These are phyloP conservation scores for Patella pellucida DNA, from an alignment of 2,888 invertebrate species.

Conservation along the genomic window DNA sequence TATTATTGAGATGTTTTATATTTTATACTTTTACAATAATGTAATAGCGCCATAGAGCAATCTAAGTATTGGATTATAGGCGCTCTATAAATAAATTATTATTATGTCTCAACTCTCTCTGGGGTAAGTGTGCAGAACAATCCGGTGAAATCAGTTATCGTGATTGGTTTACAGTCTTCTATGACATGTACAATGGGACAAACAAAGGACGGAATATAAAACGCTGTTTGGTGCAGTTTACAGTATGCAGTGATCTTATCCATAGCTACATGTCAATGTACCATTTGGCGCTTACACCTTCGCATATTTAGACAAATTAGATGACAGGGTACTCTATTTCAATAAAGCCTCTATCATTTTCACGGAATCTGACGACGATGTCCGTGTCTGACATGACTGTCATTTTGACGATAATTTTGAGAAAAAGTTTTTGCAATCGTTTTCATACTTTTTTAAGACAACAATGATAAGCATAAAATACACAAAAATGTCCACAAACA, in stretches of 20 bases:
- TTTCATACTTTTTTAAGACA: not conserved
- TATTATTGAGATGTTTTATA: too few relatives aligned
- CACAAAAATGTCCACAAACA: not conserved
- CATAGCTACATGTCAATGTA: not conserved
- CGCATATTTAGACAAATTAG: conserved; percentile 56
- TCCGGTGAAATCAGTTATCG: not conserved
- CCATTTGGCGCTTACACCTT: conserved; percentile 67
- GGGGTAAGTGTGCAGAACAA: not conserved
- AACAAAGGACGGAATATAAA: not conserved
- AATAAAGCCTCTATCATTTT: conserved; percentile 69
- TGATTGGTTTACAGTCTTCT: not conserved
- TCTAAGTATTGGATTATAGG: too few relatives aligned
- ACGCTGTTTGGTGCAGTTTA: not conserved
- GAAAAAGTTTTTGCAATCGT: too few relatives aligned
- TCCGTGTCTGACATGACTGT: not conserved
- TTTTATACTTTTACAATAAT: too few relatives aligned
- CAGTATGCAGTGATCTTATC: not conserved
- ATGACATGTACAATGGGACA: not conserved
- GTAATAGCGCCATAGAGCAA: too few relatives aligned
- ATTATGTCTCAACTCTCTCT: not conserved
- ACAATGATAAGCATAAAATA: not conserved
- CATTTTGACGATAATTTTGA: too few relatives aligned
- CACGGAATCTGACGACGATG: conserved; percentile 25
- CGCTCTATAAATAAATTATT: too few relatives aligned
- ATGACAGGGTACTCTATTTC: conserved; percentile 59